These are phyloP conservation scores for Sylvilagus bachmani DNA, from an alignment of 2,113 vertebrate genomes.

Conservation along the genomic window DNA sequence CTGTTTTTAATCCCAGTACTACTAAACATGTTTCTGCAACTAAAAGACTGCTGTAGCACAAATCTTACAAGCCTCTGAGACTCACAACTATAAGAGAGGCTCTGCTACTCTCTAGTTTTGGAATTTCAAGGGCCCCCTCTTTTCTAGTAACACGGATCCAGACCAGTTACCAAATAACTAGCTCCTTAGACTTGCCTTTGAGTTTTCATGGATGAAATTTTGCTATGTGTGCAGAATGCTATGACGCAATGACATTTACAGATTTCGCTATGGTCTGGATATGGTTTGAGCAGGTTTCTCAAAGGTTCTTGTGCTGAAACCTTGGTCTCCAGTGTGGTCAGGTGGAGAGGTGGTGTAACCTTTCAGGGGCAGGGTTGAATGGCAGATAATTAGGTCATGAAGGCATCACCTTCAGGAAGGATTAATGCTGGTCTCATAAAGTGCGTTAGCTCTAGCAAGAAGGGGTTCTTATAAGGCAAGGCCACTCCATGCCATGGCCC, in stretches of 20 bases:
- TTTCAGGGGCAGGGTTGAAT: too few species aligned
- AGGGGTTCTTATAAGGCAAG: too few species aligned
- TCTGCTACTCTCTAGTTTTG: neutral
- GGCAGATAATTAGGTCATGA: too few species aligned
- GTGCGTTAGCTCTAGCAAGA: too few species aligned
- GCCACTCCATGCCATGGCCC: too few species aligned
- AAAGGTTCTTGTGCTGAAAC: too few species aligned
- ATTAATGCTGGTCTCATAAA: too few species aligned
- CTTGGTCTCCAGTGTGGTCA: too few species aligned
- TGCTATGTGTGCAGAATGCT: neutral
- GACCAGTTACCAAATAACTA: neutral
- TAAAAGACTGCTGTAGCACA: neutral
- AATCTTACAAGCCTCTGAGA: neutral
- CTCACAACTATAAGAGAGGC: neutral
- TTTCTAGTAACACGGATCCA: neutral
- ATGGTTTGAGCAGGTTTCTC: too few species aligned
- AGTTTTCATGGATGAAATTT: neutral
- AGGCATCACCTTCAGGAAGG: too few species aligned
- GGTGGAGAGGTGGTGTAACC: too few species aligned
- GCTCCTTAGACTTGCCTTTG: neutral
- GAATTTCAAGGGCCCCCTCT: neutral
- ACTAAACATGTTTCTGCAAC: neutral
- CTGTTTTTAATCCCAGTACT: conserved; percentile 20
- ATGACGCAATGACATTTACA: neutral
- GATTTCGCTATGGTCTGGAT: neutral